Conservation (phyloP, 2,888 invertebrate species). For the Microctonus brassicae region DNA sequence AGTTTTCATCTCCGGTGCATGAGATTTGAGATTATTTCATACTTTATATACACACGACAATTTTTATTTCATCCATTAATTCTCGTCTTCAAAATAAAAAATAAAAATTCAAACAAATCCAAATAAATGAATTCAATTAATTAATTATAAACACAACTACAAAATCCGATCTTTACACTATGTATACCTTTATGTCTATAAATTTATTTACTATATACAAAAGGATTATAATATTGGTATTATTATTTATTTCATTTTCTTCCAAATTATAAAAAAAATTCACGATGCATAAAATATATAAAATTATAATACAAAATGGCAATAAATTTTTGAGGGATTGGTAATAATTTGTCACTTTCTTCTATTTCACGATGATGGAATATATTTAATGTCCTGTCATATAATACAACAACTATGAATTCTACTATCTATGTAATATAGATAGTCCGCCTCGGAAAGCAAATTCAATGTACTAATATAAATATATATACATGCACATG, state of each 20-base stretch:
- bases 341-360: background rate
- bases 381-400: background rate
- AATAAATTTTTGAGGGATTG: background rate
- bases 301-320: background rate
- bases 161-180: too few relatives aligned
- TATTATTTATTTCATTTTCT: background rate
- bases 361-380: background rate
- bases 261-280: background rate
- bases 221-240: background rate
- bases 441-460: background rate
- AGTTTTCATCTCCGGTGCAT: constrained; percentile 37
- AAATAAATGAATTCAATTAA: too few relatives aligned
- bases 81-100: background rate
- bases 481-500: background rate
- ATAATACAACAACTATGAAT: background rate
- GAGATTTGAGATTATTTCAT: constrained; percentile 30
- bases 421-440: background rate
- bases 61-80: background rate
- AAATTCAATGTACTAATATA: too few relatives aligned
- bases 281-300: background rate
- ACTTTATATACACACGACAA: background rate
- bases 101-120: constrained; percentile 4
- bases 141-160: too few relatives aligned
- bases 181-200: too few relatives aligned
- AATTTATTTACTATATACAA: too few relatives aligned